Conservation (phyloP, 2,888 invertebrate genomes). For the Carcina quercana region DNA sequence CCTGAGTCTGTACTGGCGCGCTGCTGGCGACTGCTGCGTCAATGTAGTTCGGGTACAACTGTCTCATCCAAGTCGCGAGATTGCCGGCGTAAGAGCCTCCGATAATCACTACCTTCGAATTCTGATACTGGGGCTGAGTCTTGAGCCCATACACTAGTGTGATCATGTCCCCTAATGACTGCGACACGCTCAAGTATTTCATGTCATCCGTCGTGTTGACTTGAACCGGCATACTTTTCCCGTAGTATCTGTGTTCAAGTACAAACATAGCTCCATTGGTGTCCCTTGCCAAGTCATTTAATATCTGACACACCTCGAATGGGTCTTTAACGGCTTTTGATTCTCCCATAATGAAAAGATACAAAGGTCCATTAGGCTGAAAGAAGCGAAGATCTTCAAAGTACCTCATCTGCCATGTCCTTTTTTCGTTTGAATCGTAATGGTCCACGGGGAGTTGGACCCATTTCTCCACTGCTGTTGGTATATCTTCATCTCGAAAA, state of each 20-base stretch:
- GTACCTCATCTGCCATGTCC: slow-evolving; percentile 13
- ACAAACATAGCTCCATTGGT: slow-evolving; percentile 8
- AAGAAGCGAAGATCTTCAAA: slow-evolving; percentile 2
- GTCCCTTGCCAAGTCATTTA: slow-evolving; percentile 2
- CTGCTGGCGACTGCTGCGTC: slow-evolving; percentile 60
- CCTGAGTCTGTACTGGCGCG: slow-evolving; percentile 34
- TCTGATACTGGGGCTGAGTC: slow-evolving; percentile 1
- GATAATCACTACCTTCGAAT: slow-evolving; percentile 15
- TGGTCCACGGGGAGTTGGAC: slow-evolving; percentile 5
- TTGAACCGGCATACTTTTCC: slow-evolving; percentile 1
- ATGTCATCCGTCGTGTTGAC: not conserved
- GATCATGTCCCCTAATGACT: slow-evolving; percentile 4
- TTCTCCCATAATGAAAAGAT: slow-evolving; percentile 6
- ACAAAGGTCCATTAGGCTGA: slow-evolving; percentile 5
- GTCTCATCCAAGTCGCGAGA: slow-evolving; percentile 57
- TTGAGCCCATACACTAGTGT: slow-evolving; percentile 11
- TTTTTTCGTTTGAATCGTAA: slow-evolving; percentile 2
- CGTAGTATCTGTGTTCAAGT: slow-evolving; percentile 12
- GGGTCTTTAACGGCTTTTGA: not conserved
- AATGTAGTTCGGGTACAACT: slow-evolving; percentile 57
- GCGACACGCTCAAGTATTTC: slow-evolving; percentile 4
- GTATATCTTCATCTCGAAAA: no score
- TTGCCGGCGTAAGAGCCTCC: slow-evolving; percentile 58
- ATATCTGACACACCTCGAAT: not conserved
- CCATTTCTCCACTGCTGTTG: slow-evolving; percentile 1